phyloP scores from a whole-genome alignment of 2,797 vertebrate genomes.

The Pseudotriccus pelzelni region DNA sequence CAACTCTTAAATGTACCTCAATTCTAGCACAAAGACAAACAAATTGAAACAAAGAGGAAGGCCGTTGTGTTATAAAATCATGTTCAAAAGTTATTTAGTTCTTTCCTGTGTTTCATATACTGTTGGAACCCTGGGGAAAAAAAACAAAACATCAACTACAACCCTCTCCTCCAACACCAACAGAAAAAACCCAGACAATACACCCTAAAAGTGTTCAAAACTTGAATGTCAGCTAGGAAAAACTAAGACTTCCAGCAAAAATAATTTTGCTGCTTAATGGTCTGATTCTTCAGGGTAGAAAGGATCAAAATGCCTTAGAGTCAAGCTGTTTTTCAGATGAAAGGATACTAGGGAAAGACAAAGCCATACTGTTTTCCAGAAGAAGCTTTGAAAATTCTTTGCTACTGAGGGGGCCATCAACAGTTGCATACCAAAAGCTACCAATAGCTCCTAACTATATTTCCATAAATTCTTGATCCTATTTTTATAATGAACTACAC shows the following conservation, averaged over 20 bases:
- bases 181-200: background rate
- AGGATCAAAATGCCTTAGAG: conserved; percentile 11
- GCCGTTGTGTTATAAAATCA: background rate
- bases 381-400: conserved; percentile 15
- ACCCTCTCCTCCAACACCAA: background rate
- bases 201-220: background rate
- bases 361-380: background rate
- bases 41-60: background rate
- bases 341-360: background rate
- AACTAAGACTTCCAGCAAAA: background rate
- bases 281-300: background rate
- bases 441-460: background rate
- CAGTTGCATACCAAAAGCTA: background rate
- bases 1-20: background rate
- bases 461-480: background rate
- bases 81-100: background rate
- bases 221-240: background rate
- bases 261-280: background rate
- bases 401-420: background rate
- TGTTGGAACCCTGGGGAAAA: background rate
- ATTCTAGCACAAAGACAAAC: background rate
- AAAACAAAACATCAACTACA: background rate
- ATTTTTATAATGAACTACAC: background rate
- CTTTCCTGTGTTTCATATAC: background rate
- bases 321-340: background rate